These are phyloP conservation scores for Chrysolina oricalcia DNA, from an alignment of 2,888 invertebrate species.

Conservation along the genomic window DNA sequence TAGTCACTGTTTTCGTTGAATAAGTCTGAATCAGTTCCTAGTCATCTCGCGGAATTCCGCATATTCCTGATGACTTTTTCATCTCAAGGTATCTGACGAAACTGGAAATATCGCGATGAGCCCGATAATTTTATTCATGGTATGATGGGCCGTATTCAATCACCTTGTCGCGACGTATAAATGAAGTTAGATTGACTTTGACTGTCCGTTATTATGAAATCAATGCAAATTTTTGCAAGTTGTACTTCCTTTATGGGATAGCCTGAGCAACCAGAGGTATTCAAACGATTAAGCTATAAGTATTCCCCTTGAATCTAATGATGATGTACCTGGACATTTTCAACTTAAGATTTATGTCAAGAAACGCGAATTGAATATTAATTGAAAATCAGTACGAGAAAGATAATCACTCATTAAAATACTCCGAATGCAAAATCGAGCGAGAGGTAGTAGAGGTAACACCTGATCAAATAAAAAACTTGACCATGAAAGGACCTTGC, in stretches of 20 bases:
- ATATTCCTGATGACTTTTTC: background rate
- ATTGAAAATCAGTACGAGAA: too few species aligned
- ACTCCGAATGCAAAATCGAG: too few species aligned
- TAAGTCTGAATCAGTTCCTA: constrained; percentile 3
- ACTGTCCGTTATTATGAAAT: background rate
- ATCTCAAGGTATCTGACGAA: background rate
- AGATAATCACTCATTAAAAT: too few species aligned
- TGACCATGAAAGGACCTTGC: too few species aligned
- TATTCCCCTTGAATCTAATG: too few species aligned
- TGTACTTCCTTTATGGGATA: background rate
- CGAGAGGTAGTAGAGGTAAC: too few species aligned
- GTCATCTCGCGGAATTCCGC: constrained; percentile 5
- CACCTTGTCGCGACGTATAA: background rate
- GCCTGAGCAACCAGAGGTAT: too few species aligned
- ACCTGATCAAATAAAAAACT: too few species aligned
- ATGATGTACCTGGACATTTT: too few species aligned
- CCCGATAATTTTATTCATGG: background rate
- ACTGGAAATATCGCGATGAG: background rate
- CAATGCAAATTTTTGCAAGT: background rate
- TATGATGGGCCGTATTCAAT: background rate
- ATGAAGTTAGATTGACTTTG: background rate
- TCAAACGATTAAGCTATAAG: too few species aligned
- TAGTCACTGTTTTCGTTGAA: constrained; percentile 10
- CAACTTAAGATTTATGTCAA: too few species aligned
- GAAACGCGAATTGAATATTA: too few species aligned